A percentile compares a stretch with the other conserved stretches of the same genome.
These are phyloP conservation scores for Blastomussa wellsi DNA, from an alignment of 92 coral and sea anemone species.

Conservation along the genomic window DNA sequence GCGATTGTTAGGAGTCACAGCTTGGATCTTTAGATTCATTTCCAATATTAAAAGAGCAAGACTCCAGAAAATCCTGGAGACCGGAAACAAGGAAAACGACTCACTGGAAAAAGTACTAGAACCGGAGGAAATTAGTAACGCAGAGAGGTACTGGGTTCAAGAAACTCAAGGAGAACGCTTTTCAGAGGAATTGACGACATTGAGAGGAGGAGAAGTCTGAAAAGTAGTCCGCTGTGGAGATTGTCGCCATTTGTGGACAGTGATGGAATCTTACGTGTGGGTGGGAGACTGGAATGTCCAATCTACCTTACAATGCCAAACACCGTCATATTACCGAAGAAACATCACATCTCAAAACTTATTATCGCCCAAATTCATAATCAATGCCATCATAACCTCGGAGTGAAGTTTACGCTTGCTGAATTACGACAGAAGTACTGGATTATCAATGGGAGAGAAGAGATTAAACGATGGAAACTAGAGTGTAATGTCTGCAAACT, in stretches of 20 bases:
- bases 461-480: conserved; percentile 45
- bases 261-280: conserved; percentile 53
- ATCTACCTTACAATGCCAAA: conserved; percentile 55
- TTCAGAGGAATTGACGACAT: conserved; percentile 37
- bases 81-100: background rate
- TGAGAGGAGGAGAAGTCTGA: conserved; percentile 22
- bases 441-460: conserved; percentile 63
- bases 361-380: conserved; percentile 29
- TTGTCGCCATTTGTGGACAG: conserved; percentile 50
- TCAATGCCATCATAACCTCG: conserved; percentile 43
- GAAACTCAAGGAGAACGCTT: conserved; percentile 51
- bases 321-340: conserved; percentile 59
- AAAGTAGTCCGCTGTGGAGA: conserved; percentile 25
- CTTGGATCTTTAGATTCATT: background rate
- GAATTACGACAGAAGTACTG: conserved; percentile 60
- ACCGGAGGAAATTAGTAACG: conserved; percentile 44
- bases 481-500: conserved; percentile 51
- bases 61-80: background rate
- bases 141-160: conserved; percentile 46
- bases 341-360: conserved; percentile 40
- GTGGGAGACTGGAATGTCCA: conserved; percentile 54
- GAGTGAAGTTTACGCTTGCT: conserved; percentile 56
- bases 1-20: conserved; percentile 1
- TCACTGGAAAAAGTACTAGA: conserved; percentile 28
- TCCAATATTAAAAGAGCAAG: background rate